A percentile compares a stretch with the other conserved stretches of the same genome.
Conservation (phyloP, 2,113 vertebrate genomes). For the Alligator sinensis region DNA sequence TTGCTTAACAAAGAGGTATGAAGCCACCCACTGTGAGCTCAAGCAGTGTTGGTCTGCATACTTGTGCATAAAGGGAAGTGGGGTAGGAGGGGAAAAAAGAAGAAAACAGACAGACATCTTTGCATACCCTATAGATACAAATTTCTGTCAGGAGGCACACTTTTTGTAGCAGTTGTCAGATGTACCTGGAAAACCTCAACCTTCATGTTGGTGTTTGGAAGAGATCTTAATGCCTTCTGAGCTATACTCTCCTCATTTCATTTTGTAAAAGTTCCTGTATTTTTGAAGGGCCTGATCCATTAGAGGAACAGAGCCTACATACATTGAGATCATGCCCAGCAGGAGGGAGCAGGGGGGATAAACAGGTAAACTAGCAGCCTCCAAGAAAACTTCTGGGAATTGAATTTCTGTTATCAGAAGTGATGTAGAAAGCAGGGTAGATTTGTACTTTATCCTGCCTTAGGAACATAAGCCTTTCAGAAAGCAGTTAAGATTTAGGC, state of each 20-base stretch:
- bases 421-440: background rate
- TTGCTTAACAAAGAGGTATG: background rate
- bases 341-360: background rate
- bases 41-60: accelerated
- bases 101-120: background rate
- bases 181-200: background rate
- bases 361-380: background rate
- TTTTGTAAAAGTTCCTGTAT: background rate
- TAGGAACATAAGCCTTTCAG: background rate
- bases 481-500: background rate
- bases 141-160: background rate
- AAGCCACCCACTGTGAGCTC: background rate
- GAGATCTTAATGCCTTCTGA: background rate
- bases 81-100: background rate
- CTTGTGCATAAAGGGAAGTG: background rate
- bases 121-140: background rate
- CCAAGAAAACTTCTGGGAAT: background rate
- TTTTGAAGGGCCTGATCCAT: background rate
- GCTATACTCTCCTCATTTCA: background rate
- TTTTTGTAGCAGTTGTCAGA: background rate
- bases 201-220: background rate
- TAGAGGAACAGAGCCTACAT: background rate
- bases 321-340: background rate
- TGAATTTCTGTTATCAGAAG: background rate
- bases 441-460: too few relatives aligned